Percentiles rank a stretch among this genome's conserved stretches.
Evolutionary conservation across 1,140 invertebrate genomes (phyloP).

Genomic region (Drosophila navojoa): DNA sequence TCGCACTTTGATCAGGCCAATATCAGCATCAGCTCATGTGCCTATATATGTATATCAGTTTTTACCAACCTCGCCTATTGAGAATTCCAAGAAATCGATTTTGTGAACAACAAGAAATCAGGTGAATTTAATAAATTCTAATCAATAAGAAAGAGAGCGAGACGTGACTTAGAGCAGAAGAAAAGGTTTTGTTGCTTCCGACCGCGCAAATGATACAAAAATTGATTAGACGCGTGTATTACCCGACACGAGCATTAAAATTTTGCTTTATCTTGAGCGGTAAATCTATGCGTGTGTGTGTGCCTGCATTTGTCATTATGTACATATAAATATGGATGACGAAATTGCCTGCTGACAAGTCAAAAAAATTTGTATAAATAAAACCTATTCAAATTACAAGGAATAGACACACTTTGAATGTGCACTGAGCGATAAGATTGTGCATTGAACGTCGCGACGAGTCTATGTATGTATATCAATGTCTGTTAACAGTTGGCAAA

Average conservation of each 20-base stretch:
- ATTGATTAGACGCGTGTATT: slow-evolving; percentile 15
- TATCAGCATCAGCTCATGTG: slow-evolving; percentile 46
- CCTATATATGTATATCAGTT: not conserved
- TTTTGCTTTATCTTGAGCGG: slow-evolving; percentile 51
- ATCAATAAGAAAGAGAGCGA: slow-evolving; percentile 32
- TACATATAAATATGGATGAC: slow-evolving; percentile 15
- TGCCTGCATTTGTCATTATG: not conserved
- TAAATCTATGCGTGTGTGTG: slow-evolving; percentile 53
- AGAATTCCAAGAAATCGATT: slow-evolving; percentile 41
- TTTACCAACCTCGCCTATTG: slow-evolving; percentile 21
- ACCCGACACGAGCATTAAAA: slow-evolving; percentile 5
- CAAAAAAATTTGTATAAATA: not conserved
- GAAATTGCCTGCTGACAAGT: slow-evolving; percentile 29
- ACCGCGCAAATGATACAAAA: slow-evolving; percentile 10
- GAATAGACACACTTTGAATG: slow-evolving; percentile 4
- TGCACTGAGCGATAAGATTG: slow-evolving; percentile 26
- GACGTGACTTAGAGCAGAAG: not conserved
- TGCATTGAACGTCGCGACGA: not conserved
- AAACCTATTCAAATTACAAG: slow-evolving; percentile 33
- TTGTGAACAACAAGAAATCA: slow-evolving; percentile 49
- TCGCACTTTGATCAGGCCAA: slow-evolving; percentile 31
- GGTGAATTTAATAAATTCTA: slow-evolving; percentile 73
- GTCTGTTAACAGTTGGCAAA: slow-evolving; percentile 8
- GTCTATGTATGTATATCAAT: no score
- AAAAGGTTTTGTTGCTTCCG: slow-evolving; percentile 58